Base-by-base conservation (phyloP, 2,113 vertebrate species). In the Tympanuchus pallidicinctus region DNA sequence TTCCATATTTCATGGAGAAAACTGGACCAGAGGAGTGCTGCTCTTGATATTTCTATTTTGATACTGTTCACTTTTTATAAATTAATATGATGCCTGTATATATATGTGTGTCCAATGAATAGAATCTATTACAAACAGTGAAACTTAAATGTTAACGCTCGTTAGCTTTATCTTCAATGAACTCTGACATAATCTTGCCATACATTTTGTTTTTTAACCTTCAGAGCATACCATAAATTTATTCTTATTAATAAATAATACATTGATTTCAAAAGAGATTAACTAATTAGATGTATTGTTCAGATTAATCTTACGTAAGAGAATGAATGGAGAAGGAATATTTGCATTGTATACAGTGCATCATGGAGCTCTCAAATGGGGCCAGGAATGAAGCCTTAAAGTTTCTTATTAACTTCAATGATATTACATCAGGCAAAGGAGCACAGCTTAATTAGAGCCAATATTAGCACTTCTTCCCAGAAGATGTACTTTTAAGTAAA, bases 11-110 rank as follows among this genome's bases (percentile, higher is more conserved):
- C 95, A 97, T 48, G 79, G 87, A 73, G 92, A 93, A 93, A 90
- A 93, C 79, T 92, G 95, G 76, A 90, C 76, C 36, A 82, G 90
- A 89, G 87, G 73, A 92, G 74, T 95, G 90, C 50, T 86, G 71
- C 84, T 95, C 92, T 88, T 97, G 92, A 97, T 97, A 92, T 97
- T 97, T 98, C 96, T 96, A 86, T 97, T 97, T 95, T 94, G 85
- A 96, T 87, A 60, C 59, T 97, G 59, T 88, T 86, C 69, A 91
- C 43, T 86, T 96, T 64, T 57, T 89, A 64, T 87, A 95, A 80
- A 82, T 82, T 64, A 79, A 63, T 84, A 45, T 45, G 16, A 56
- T 89, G 65, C 32, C 80, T 88, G 67, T 15, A 40, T 96, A 96
- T 69, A 86, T 95, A 78, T 61, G 47, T 74, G 34, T 81, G 52